Evolutionary conservation across 2,113 vertebrate genomes (phyloP), one percentile per base, ranked within the genome.

Genomic region (Chamaea fasciata): DNA sequence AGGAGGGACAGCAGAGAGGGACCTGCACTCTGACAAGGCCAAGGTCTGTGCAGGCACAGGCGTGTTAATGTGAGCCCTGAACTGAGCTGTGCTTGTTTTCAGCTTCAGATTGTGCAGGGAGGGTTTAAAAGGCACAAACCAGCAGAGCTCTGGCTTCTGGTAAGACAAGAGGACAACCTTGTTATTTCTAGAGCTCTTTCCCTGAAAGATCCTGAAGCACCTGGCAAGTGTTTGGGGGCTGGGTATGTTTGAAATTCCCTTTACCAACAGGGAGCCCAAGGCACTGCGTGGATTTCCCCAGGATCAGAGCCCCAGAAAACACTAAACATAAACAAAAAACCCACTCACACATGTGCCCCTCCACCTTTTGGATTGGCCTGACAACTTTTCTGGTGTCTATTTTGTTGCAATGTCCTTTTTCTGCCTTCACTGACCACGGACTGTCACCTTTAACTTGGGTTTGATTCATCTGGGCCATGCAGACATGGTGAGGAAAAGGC

Each of bases 71-170:
- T 0, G 35, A 87, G 62, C 52, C 71, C 68, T 59, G 52, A 2
- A 23, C 46, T 41, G 37, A 8, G 13, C 3, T 31, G 27, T 4
- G 37, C n/a, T 21, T 19, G 44, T 11, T 26, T 67, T 68, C 83
- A 33, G 26, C 37, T 65, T 30, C 69, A 33, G 3, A 21, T 0
- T 3, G 3, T 33, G 71, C 5, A 1, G 12, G n/a, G 41, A 31
- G 13, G 26, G 10, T 15, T 49, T 37, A 16, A 30, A 67, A 74
- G n/a, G 73, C 39, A 73, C 35, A 67, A 37, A 24, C 56, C 53
- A 37, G 49, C 41, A 77, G 46, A 70, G 20, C 35, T 84, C 82
- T 57, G 60, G 50, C 23, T 77, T 50, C 78, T 22, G 26, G 22
- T 21, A 53, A 24, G 23, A 30, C 41, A 60, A 27, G 18, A 47